phyloP scores from a whole-genome alignment of 2,113 vertebrate genomes.

The Hemibagrus wyckioides region DNA sequence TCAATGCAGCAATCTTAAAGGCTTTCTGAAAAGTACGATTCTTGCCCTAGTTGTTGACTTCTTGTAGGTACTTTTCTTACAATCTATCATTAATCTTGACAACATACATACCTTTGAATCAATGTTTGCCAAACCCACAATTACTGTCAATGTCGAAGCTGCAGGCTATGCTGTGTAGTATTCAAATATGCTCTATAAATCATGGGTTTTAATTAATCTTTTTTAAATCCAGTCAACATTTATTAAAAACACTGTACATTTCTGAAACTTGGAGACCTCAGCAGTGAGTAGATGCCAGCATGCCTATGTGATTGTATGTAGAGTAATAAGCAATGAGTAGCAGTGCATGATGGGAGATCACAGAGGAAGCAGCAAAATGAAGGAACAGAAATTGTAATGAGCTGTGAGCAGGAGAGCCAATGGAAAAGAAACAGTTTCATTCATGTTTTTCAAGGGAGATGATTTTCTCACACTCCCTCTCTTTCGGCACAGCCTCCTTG shows the following conservation, averaged over 20 bases:
- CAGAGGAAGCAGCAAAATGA: constrained; percentile 17
- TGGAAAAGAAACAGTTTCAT: constrained; percentile 39
- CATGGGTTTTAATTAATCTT: constrained; percentile 16
- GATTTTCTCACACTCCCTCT: constrained; percentile 35
- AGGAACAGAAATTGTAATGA: constrained; percentile 40
- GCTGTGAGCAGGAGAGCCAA: not conserved
- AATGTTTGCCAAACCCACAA: constrained; percentile 30
- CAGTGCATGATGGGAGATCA: constrained; percentile 38
- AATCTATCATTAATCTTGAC: constrained; percentile 42
- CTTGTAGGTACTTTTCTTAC: constrained; percentile 9
- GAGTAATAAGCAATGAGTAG: constrained; percentile 31
- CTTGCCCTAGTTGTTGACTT: constrained; percentile 7
- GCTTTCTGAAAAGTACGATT: not conserved
- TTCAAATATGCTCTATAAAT: constrained; percentile 33
- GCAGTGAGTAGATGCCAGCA: not conserved
- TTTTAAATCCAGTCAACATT: not conserved
- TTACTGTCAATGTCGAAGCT: constrained; percentile 20
- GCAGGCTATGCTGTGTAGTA: constrained; percentile 22
- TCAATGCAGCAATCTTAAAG: not conserved
- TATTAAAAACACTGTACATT: not conserved
- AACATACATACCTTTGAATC: constrained; percentile 20
- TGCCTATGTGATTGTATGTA: constrained; percentile 7
- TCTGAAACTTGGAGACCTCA: constrained; percentile 3
- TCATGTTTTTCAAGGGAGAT: constrained; percentile 47
- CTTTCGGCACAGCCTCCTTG: constrained; percentile 37